Conservation (phyloP, 2,888 invertebrate genomes). For the Andrena praecox region DNA sequence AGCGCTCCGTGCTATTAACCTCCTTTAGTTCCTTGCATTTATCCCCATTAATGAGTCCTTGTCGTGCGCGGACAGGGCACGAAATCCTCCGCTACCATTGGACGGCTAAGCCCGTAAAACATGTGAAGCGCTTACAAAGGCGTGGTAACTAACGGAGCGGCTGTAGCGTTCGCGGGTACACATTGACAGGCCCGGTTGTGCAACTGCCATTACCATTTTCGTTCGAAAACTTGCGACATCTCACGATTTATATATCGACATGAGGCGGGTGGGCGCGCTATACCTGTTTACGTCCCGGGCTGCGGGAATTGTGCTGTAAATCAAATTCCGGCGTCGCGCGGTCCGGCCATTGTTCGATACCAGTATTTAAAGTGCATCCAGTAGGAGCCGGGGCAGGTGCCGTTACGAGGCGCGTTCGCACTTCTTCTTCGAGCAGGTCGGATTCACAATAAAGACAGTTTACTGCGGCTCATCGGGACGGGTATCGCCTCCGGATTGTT, state of each 20-base stretch:
- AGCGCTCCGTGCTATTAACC: constrained; percentile 51
- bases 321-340: constrained; percentile 62
- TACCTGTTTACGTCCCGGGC: constrained; percentile 68
- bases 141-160: constrained; percentile 41
- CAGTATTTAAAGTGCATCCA: constrained; percentile 48
- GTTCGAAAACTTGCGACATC: constrained; percentile 61
- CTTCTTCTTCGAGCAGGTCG: constrained; percentile 60
- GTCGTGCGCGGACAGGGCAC: background rate
- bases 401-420: constrained; percentile 60
- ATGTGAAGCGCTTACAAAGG: background rate
- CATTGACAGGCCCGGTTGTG: constrained; percentile 34
- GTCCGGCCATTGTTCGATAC: constrained; percentile 58
- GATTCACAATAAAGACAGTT: constrained; percentile 69
- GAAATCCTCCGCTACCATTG: constrained; percentile 28
- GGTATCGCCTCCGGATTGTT: constrained; percentile 73
- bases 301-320: constrained; percentile 60
- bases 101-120: constrained; percentile 32
- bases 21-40: constrained; percentile 43
- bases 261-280: constrained; percentile 31
- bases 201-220: constrained; percentile 61
- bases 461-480: constrained; percentile 73
- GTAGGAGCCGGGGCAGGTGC: constrained; percentile 60
- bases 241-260: constrained; percentile 65
- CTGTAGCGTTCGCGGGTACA: constrained; percentile 14
- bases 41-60: constrained; percentile 32